Evolutionary conservation across 64 coral and sea anemone species (phyloP).

Genomic region (Stylophora pistillata): DNA sequence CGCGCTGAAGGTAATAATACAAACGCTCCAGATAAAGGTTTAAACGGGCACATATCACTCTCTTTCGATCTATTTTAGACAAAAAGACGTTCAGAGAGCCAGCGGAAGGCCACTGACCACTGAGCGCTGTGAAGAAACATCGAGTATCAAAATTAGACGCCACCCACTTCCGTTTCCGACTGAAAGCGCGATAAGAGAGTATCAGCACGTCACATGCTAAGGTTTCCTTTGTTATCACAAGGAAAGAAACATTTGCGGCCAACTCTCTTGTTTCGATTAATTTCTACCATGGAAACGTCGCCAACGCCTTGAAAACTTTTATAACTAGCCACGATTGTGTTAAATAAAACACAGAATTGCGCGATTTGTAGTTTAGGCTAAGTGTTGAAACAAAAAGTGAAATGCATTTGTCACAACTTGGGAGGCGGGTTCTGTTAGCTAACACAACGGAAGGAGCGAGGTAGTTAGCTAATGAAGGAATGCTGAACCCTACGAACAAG

Average conservation of each 20-base stretch:
- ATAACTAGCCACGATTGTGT: neutral
- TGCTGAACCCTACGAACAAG: neutral
- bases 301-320: neutral
- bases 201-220: conserved; percentile 28
- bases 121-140: conserved; percentile 24
- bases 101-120: conserved; percentile 37
- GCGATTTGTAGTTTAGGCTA: neutral
- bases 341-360: neutral
- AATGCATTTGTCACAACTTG: neutral
- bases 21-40: neutral
- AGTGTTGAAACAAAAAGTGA: neutral
- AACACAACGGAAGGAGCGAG: neutral
- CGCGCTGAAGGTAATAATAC: neutral
- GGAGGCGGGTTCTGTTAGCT: neutral
- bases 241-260: neutral
- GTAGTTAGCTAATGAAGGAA: neutral
- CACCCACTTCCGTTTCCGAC: conserved; percentile 55
- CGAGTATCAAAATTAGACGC: conserved; percentile 17
- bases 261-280: neutral
- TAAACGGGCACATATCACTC: conserved; percentile 6
- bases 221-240: neutral
- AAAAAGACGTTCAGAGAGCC: conserved; percentile 9
- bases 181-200: conserved; percentile 24
- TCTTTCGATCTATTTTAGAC: neutral
- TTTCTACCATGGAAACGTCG: neutral